phyloP scores from a whole-genome alignment of 53 echinoderm and acorn worm species.

The Luidia sarsii region DNA sequence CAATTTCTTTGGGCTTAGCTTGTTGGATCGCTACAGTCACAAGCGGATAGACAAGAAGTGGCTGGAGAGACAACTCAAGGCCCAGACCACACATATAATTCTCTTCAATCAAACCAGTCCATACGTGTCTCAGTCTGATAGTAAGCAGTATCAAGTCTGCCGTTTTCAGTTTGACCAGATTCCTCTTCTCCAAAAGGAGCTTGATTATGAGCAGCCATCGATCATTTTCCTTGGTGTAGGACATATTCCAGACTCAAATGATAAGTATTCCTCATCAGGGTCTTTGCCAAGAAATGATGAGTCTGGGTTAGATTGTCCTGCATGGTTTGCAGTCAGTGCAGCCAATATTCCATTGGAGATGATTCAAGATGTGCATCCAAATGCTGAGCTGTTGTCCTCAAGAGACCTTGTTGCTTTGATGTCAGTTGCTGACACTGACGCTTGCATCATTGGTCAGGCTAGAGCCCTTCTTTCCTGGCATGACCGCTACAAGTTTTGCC shows the following conservation, averaged over 20 bases:
- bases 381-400: slow-evolving; percentile 66
- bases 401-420: slow-evolving; percentile 71
- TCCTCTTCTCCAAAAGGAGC: slow-evolving; percentile 49
- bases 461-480: slow-evolving; percentile 92
- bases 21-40: slow-evolving; percentile 75
- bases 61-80: slow-evolving; percentile 61
- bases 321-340: slow-evolving; percentile 92
- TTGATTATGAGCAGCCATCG: slow-evolving; percentile 12
- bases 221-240: slow-evolving; percentile 70
- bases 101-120: slow-evolving; percentile 63
- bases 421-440: slow-evolving; percentile 69
- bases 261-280: neutral
- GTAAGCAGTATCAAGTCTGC: slow-evolving; percentile 63
- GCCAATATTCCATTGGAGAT: slow-evolving; percentile 51
- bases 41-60: slow-evolving; percentile 70
- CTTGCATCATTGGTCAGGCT: slow-evolving; percentile 82
- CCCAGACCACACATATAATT: slow-evolving; percentile 59
- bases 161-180: slow-evolving; percentile 66
- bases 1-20: slow-evolving; percentile 85
- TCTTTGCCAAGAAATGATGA: neutral
- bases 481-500: slow-evolving; percentile 91
- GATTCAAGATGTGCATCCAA: slow-evolving; percentile 51
- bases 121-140: slow-evolving; percentile 59
- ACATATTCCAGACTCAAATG: neutral
- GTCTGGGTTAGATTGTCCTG: slow-evolving; percentile 7